Conservation (phyloP, 2,888 invertebrate species). For the Nephrotoma appendiculata region DNA sequence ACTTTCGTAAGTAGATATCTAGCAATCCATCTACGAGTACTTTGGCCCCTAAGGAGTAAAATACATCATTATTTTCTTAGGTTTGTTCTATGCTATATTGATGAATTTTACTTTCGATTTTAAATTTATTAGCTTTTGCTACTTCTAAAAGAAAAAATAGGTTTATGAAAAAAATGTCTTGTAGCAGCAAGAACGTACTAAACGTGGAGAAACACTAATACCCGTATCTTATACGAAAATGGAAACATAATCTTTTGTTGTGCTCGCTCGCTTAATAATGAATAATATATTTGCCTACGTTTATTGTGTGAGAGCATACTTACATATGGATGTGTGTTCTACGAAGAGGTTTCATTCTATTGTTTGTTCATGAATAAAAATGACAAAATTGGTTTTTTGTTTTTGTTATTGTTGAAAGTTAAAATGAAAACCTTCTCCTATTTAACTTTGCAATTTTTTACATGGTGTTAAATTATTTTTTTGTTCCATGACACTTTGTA, state of each 20-base stretch:
- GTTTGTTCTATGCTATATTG: too few relatives aligned
- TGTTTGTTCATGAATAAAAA: not conserved
- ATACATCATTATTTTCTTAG: too few relatives aligned
- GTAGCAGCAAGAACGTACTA: not conserved
- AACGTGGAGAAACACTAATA: not conserved
- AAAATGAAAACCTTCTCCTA: not conserved
- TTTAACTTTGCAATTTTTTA: not conserved
- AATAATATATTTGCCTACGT: not conserved
- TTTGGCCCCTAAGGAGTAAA: too few relatives aligned
- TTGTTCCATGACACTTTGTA: not conserved
- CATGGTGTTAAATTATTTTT: not conserved
- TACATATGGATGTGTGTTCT: not conserved
- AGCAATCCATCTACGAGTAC: too few relatives aligned
- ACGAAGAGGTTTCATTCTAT: not conserved
- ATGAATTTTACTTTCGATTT: too few relatives aligned
- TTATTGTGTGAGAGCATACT: not conserved
- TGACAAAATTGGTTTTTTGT: not conserved
- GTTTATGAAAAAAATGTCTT: not conserved
- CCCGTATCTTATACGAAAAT: not conserved
- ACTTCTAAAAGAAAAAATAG: not conserved
- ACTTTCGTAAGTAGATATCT: too few relatives aligned
- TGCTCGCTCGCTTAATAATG: not conserved
- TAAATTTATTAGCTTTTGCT: too few relatives aligned
- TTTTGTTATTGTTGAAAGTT: not conserved
- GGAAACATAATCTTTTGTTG: not conserved